Evolutionary conservation across 2,797 vertebrate genomes (phyloP).

Genomic region (Enoplosus armatus): DNA sequence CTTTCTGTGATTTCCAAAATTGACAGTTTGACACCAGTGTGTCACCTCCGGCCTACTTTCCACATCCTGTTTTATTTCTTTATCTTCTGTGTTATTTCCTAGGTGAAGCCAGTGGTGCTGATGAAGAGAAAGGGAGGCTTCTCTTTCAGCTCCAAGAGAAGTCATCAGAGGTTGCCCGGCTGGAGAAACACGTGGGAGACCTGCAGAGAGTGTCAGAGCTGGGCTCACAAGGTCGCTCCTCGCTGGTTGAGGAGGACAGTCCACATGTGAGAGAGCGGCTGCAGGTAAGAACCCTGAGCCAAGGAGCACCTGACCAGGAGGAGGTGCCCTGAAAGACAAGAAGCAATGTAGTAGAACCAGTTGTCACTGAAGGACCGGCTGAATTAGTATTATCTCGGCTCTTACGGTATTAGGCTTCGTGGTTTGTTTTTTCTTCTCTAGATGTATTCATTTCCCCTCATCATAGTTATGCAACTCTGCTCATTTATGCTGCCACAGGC

Average conservation of each 20-base stretch:
- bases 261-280: constrained; percentile 20
- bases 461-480: neutral
- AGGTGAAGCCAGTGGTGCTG: constrained; percentile 64
- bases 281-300: constrained; percentile 29
- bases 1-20: neutral
- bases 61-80: neutral
- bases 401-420: neutral
- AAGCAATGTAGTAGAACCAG: neutral
- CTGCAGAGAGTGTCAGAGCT: constrained; percentile 12
- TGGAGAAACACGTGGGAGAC: constrained; percentile 40
- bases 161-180: constrained; percentile 61
- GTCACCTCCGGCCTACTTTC: neutral
- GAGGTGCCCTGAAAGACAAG: constrained; percentile 55
- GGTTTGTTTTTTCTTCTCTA: too few relatives aligned
- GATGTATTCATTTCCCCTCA: too few relatives aligned
- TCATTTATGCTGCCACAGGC: neutral
- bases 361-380: neutral
- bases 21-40: neutral
- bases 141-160: constrained; percentile 71
- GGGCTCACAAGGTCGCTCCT: neutral
- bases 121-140: constrained; percentile 36
- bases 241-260: neutral
- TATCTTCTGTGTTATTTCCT: neutral
- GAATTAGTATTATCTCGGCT: neutral
- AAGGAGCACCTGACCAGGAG: constrained; percentile 62